A percentile compares a stretch with the other conserved stretches of the same genome.
These are phyloP conservation scores for Sminthurinus signatus DNA, from an alignment of 1,140 invertebrate genomes.

Conservation along the genomic window DNA sequence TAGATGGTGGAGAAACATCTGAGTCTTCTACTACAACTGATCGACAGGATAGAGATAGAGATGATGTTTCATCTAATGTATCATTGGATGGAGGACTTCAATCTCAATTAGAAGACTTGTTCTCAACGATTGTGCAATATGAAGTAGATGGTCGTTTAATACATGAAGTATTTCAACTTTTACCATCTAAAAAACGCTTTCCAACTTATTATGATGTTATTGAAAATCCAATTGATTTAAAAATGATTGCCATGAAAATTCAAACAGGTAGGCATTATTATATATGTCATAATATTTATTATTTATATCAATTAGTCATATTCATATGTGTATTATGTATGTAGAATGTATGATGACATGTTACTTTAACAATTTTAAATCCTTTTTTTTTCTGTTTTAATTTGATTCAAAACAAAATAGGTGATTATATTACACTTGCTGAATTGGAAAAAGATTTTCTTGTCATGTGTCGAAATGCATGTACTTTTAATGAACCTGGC, in stretches of 20 bases:
- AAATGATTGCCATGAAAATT: constrained; percentile 85
- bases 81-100: constrained; percentile 33
- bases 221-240: constrained; percentile 89
- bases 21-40: constrained; percentile 66
- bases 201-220: constrained; percentile 97
- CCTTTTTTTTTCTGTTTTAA: constrained; percentile 4
- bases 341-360: too few relatives aligned
- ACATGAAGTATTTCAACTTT: constrained; percentile 76
- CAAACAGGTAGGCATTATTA: constrained; percentile 58
- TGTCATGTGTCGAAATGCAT: constrained; percentile 91
- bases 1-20: constrained; percentile 57
- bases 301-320: too few relatives aligned
- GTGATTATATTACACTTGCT: constrained; percentile 63
- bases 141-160: constrained; percentile 69
- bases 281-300: too few relatives aligned
- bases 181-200: constrained; percentile 87
- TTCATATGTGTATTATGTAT: too few relatives aligned
- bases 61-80: too few relatives aligned
- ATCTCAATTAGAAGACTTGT: constrained; percentile 70
- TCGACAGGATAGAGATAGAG: constrained; percentile 49
- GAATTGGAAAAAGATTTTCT: constrained; percentile 87
- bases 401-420: too few relatives aligned
- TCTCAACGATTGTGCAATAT: constrained; percentile 71
- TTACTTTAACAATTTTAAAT: too few relatives aligned
- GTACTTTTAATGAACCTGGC: constrained; percentile 91